Conservation (phyloP, 2,888 invertebrate species). For the Drosophila macrospina region DNA sequence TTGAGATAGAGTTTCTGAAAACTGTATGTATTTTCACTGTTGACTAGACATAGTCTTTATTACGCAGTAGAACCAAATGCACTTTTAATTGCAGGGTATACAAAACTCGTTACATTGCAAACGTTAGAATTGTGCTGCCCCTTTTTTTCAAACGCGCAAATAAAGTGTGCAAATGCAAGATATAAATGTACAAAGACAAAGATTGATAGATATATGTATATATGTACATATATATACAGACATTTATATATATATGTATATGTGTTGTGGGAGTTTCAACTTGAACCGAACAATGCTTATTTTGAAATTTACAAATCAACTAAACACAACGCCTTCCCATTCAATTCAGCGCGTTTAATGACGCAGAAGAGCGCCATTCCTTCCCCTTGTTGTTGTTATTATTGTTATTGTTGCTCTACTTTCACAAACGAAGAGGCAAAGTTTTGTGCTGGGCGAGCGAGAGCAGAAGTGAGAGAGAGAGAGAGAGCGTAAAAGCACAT, state of each 20-base stretch:
- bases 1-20: no score
- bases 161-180: constrained; percentile 1
- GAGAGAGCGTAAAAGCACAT: constrained; percentile 5
- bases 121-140: neutral
- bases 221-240: neutral
- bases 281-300: constrained; percentile 30
- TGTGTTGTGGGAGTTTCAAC: constrained; percentile 21
- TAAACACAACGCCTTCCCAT: constrained; percentile 29
- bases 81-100: neutral
- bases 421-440: constrained; percentile 43
- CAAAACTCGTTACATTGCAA: constrained; percentile 1
- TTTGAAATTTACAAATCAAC: constrained; percentile 30
- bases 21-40: no score
- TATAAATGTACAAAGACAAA: neutral
- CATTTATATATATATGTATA: no score
- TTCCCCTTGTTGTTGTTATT: constrained; percentile 25
- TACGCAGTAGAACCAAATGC: no score
- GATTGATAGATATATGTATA: neutral
- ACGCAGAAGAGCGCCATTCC: constrained; percentile 32
- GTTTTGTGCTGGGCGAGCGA: neutral
- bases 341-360: constrained; percentile 18
- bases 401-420: constrained; percentile 60
- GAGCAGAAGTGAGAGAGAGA: neutral
- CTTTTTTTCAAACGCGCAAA: constrained; percentile 10
- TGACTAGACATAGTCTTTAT: no score